Base-by-base conservation (phyloP, 1,140 invertebrate genomes). In the Bombus picipes region DNA sequence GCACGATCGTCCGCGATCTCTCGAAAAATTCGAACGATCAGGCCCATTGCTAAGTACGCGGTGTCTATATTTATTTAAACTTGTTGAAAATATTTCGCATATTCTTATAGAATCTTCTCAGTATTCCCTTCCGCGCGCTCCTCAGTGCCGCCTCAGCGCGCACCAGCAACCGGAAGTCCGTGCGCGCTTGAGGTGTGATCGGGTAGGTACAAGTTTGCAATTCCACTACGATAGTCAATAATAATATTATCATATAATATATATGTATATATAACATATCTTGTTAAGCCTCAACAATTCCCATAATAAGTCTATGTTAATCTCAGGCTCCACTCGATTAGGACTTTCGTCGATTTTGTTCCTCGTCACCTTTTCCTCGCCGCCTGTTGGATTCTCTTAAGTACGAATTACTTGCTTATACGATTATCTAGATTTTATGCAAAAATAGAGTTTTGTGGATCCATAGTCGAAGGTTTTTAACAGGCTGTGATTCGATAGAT, bases 261-360 rank as follows among this genome's bases (percentile, higher is more conserved):
- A 70, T 89, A 89, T 90, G 88, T 70, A 68, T 90, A 91, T 93
- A 93, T 85, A 87, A 85, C 53, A 85, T 88, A 92, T 83, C 86
- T 89, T 91, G 89, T 92, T 91, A 93, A 93, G 89, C 90, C 88
- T 92, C 91, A 94, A 94, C 93, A 94, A 94, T 93, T 94, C 91
- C 91, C 89, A 83, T 91, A 90, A 87, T 92, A 93, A 93, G 89
- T 92, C 90, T 93, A 89, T 89, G 86, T 87, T 88, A 86, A 57
- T 83, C 75, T 81, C 79, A 34, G 72, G 32, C 47, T 18, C 62
- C 32, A 15, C 41, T 81, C 59, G 59, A 5, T 59, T 41, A 34
- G 78, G 71, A 81, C 25, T 68, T 41, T 15, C 37, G 79, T 75
- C 84, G 71, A 53, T 37, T 37, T 32, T 8, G 43, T 25, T 39